Base-by-base conservation (phyloP, 2,888 invertebrate genomes). In the Hypomecis atomaria region DNA sequence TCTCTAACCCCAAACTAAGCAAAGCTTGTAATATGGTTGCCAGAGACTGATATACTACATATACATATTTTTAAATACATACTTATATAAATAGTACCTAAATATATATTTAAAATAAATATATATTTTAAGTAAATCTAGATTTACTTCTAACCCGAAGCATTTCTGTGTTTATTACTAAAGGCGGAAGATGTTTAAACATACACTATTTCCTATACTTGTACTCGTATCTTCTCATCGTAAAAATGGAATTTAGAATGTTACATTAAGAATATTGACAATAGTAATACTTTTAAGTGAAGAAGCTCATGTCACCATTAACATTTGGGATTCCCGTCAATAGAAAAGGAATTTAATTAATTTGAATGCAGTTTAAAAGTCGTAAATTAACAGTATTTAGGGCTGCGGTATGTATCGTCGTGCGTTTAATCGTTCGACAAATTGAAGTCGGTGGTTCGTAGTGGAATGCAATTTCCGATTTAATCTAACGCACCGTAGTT, bases 271-370 rank as follows among this genome's bases (percentile, higher is more conserved):
- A 65, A 54, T 49, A 65, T 67, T 59, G 48, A 50, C 59, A 56
- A 54, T 42, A 54, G 63, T 66, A 59, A 54, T 40, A 49, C 59
- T 45, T 47, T 38, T 48, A 54, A 69, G 64, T 66, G 65, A 63
- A 68, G 61, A 60, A 62, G 52, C 57, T 60, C 50, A 56, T 63
- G 65, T 66, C 59, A 58, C 44, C 47, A 54, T 67, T 57, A 23
- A 68, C 65, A 50, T 55, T 64, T 66, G 40, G 42, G 47, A 65
- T 58, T 10, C 63, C 44, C 38, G 55, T 47, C 42, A 48, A 59
- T 62, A 48, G 42, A 59, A 59, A 43, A 56, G 37, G 49, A 56
- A 64, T 57, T 53, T 52, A 37, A 57, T 57, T 57, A 60, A 58
- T 55, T 56, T 45, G 57, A 62, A 65, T 62, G 54, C 71, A 47